These are phyloP conservation scores for Sericinus montela DNA, from an alignment of 2,888 invertebrate genomes.

Conservation along the genomic window DNA sequence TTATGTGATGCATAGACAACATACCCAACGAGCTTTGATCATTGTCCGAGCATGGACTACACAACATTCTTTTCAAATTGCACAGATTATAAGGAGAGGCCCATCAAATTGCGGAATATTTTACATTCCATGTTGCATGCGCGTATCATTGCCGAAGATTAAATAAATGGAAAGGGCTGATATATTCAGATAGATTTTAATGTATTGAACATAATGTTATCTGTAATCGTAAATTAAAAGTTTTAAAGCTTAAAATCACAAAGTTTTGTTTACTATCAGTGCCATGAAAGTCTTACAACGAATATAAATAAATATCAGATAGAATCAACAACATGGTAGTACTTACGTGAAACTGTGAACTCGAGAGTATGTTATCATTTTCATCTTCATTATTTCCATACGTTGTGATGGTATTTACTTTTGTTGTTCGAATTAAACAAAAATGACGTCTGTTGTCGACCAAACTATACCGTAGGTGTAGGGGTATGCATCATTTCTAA, in stretches of 20 bases:
- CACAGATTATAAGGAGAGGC: slow-evolving; percentile 37
- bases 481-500: no score
- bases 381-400: no score
- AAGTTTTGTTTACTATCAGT: slow-evolving; percentile 1
- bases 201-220: neutral
- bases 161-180: slow-evolving; percentile 11
- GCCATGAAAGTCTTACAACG: no score
- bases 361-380: no score
- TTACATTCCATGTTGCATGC: slow-evolving; percentile 41
- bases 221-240: neutral
- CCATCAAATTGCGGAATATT: slow-evolving; percentile 47
- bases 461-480: no score
- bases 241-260: slow-evolving; percentile 6
- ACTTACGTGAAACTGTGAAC: no score
- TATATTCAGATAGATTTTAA: slow-evolving; percentile 5
- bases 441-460: no score
- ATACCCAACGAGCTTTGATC: slow-evolving; percentile 26
- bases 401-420: no score
- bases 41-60: slow-evolving; percentile 28
- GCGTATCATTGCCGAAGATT: slow-evolving; percentile 11
- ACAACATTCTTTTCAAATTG: slow-evolving; percentile 45
- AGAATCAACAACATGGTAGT: no score
- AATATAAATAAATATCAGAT: no score
- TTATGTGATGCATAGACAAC: slow-evolving; percentile 16
- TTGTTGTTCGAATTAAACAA: no score